Percentiles rank a stretch among this genome's conserved stretches.
These are phyloP conservation scores for Drosophila acutilabella DNA, from an alignment of 2,888 invertebrate species.

Conservation along the genomic window DNA sequence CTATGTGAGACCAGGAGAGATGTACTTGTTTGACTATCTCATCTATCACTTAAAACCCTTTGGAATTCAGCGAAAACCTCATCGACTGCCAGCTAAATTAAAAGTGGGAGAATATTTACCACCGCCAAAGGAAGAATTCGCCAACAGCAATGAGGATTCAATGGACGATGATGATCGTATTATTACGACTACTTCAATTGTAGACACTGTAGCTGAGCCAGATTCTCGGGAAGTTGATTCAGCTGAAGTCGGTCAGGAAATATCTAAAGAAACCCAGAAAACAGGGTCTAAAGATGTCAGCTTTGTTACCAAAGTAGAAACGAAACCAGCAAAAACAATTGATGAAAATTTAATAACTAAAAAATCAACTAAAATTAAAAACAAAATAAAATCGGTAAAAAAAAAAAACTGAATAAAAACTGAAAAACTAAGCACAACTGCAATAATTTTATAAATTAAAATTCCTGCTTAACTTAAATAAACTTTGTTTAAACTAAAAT, in stretches of 20 bases:
- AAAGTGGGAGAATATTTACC: conserved; percentile 43
- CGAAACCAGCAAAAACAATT: not conserved
- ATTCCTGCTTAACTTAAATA: too few relatives aligned
- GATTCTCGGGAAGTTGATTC: conserved; percentile 7
- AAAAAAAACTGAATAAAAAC: not conserved
- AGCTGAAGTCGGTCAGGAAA: not conserved
- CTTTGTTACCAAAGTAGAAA: not conserved
- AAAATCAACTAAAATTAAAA: not conserved
- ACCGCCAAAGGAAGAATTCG: conserved; percentile 19
- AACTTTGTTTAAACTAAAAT: too few relatives aligned
- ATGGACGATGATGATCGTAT: conserved; percentile 25
- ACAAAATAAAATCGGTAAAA: not conserved
- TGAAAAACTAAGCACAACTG: too few relatives aligned
- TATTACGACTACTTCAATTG: not conserved
- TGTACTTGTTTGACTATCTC: conserved; percentile 97
- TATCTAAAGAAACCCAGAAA: not conserved
- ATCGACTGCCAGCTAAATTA: conserved; percentile 59
- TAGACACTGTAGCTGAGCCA: not conserved
- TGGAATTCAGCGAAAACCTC: conserved; percentile 83
- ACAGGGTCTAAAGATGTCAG: not conserved
- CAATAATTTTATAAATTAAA: not conserved
- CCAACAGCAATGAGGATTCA: conserved; percentile 32
- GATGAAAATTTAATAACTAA: not conserved
- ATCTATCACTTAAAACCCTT: conserved; percentile 95
- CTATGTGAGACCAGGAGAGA: conserved; percentile 94